Conservation (phyloP, 2,797 vertebrate species). For the Phaenicophaeus curvirostris region DNA sequence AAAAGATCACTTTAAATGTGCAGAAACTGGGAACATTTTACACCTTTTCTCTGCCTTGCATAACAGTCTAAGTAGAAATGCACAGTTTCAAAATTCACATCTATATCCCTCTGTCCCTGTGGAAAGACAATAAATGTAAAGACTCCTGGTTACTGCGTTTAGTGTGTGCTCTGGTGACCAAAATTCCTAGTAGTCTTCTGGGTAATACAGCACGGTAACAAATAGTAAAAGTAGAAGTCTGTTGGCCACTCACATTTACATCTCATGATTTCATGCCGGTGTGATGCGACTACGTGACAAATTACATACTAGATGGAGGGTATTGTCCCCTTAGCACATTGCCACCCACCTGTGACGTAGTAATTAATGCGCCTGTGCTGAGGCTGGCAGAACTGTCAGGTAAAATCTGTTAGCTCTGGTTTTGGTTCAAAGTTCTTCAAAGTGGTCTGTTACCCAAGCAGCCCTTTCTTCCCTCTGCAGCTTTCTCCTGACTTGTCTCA, state of each 20-base stretch:
- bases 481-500: background rate
- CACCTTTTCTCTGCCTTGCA: background rate
- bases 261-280: background rate
- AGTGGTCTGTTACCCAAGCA: background rate
- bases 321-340: accelerated
- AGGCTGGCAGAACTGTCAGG: background rate
- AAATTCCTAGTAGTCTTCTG: background rate
- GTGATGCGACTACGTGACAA: background rate
- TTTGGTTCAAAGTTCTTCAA: background rate
- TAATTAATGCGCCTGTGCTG: background rate
- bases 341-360: background rate
- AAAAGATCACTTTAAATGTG: background rate
- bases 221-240: background rate
- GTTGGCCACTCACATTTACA: background rate
- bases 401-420: background rate
- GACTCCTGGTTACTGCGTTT: background rate
- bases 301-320: background rate
- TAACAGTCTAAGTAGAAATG: background rate
- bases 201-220: accelerated
- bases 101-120: background rate
- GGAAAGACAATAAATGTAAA: background rate
- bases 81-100: background rate
- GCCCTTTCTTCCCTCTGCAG: background rate
- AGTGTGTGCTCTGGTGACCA: background rate
- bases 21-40: background rate